Percentiles rank a stretch among this genome's conserved stretches.
phyloP scores from a whole-genome alignment of 2,113 vertebrate species.

The Ctenodactylus gundi region DNA sequence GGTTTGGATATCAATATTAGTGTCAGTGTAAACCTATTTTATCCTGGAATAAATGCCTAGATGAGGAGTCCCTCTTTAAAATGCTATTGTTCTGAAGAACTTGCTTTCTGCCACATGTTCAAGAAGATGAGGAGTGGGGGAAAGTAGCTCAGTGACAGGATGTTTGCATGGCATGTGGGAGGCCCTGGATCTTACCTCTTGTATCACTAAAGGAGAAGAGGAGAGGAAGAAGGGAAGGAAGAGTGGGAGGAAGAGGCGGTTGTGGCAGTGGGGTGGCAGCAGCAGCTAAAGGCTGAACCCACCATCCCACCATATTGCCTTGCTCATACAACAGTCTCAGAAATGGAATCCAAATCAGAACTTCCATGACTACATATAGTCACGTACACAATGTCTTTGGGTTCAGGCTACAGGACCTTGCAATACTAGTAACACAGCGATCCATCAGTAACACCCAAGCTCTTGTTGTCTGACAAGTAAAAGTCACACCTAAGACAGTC shows the following conservation, averaged over 20 bases:
- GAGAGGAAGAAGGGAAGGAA: neutral
- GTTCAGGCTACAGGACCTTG: neutral
- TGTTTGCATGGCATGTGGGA: neutral
- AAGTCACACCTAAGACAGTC: neutral
- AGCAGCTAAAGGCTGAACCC: no score
- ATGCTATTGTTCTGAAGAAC: neutral
- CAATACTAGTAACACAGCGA: neutral
- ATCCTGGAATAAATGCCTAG: neutral
- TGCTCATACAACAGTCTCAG: neutral
- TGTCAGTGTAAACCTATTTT: neutral
- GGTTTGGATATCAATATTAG: neutral
- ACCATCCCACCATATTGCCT: neutral
- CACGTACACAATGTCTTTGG: neutral
- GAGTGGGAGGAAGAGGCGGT: neutral
- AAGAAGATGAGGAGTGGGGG: neutral
- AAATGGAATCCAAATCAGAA: neutral
- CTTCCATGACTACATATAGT: neutral
- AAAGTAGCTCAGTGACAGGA: neutral
- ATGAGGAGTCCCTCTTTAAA: neutral
- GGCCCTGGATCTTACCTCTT: neutral
- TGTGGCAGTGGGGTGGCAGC: no score
- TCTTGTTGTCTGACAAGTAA: neutral
- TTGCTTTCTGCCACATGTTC: neutral
- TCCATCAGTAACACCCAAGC: neutral
- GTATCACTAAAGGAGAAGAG: neutral